These are phyloP conservation scores for Yponomeuta plumbellus DNA, from an alignment of 2,888 invertebrate species.

Conservation along the genomic window DNA sequence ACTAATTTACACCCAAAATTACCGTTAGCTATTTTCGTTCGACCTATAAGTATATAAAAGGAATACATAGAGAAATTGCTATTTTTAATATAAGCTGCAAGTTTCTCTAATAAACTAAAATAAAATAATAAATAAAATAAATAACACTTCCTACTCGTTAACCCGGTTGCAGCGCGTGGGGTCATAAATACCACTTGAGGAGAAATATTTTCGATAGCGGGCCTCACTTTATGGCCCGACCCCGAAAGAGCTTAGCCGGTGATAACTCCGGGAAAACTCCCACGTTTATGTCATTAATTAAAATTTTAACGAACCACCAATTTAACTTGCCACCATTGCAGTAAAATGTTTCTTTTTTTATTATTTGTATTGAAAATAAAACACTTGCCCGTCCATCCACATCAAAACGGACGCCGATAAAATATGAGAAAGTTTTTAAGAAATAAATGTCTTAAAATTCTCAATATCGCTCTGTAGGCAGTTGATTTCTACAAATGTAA, in stretches of 20 bases:
- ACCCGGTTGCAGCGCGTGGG: background rate
- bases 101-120: too few species aligned
- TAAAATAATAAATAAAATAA: too few species aligned
- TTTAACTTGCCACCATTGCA: background rate
- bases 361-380: background rate
- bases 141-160: background rate
- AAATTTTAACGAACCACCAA: background rate
- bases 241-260: background rate
- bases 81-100: too few species aligned
- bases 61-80: too few species aligned
- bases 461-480: too few species aligned
- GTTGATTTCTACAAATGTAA: too few species aligned
- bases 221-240: background rate
- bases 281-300: constrained; percentile 1
- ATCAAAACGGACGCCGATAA: background rate
- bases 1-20: too few species aligned
- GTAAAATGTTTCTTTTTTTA: background rate
- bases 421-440: too few species aligned
- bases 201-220: background rate
- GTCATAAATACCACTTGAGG: background rate
- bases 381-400: background rate
- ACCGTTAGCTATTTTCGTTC: too few species aligned
- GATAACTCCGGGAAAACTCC: background rate
- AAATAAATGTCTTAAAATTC: too few species aligned
- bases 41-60: too few species aligned